Percentiles rank a stretch among this genome's conserved stretches.
phyloP scores from a whole-genome alignment of 2,113 vertebrate species.

The Phaethon lepturus region DNA sequence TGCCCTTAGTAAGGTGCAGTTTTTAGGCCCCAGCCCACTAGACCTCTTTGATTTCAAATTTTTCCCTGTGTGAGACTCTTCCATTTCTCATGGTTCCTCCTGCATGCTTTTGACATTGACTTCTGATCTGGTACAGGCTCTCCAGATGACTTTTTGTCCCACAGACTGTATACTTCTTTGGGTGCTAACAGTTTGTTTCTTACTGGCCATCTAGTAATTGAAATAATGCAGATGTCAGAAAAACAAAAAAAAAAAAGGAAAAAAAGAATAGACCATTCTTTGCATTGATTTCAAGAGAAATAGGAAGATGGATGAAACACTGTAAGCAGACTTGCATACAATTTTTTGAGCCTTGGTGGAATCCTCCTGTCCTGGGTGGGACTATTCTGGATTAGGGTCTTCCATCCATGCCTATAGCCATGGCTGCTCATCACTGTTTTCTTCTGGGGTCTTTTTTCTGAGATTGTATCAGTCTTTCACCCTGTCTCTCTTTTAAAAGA shows the following conservation, averaged over 20 bases:
- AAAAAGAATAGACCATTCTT: neutral
- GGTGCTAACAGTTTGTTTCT: neutral
- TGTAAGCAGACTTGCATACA: neutral
- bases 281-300: neutral
- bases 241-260: fast-evolving
- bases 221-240: neutral
- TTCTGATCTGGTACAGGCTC: neutral
- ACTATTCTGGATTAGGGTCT: neutral
- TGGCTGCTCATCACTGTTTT: neutral
- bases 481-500: neutral
- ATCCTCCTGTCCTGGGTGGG: neutral
- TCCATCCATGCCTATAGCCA: fast-evolving
- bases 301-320: neutral
- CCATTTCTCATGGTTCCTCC: neutral
- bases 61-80: neutral
- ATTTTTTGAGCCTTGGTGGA: neutral
- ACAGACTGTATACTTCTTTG: neutral
- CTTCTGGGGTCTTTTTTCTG: neutral
- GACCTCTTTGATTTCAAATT: neutral
- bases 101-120: neutral
- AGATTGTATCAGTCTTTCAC: neutral
- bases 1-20: neutral
- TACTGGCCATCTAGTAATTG: neutral
- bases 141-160: neutral
- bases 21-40: neutral